These are phyloP conservation scores for Drosophila lini DNA, from an alignment of 1,140 invertebrate genomes.

Conservation along the genomic window DNA sequence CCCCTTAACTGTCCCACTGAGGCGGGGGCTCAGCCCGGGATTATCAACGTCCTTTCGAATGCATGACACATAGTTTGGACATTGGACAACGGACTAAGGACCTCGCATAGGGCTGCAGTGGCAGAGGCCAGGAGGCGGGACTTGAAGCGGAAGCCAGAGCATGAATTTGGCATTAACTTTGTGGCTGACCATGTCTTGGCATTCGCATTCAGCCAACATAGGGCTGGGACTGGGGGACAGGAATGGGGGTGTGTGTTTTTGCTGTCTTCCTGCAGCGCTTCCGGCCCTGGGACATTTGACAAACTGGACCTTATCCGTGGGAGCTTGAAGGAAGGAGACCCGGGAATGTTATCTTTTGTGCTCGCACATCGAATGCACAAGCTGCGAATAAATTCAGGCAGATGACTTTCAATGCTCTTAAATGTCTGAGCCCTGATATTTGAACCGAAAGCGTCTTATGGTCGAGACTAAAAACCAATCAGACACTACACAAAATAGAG, in stretches of 20 bases:
- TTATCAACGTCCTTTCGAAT: conserved; percentile 64
- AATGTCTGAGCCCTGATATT: conserved; percentile 22
- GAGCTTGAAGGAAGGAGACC: conserved; percentile 1
- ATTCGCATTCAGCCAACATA: conserved; percentile 44
- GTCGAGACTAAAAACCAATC: conserved; percentile 25
- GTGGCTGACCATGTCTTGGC: conserved; percentile 60
- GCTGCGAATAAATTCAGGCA: conserved; percentile 18
- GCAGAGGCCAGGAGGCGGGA: conserved; percentile 2
- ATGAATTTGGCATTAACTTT: conserved; percentile 76
- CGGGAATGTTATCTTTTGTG: conserved; percentile 24
- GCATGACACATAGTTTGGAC: conserved; percentile 43
- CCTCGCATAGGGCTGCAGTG: conserved; percentile 5
- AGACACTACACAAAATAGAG: neutral
- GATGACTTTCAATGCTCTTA: conserved; percentile 32
- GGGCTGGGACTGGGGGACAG: neutral
- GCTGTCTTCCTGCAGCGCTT: conserved; percentile 41
- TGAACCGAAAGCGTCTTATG: conserved; percentile 13
- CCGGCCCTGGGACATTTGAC: conserved; percentile 57
- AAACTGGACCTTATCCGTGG: conserved; percentile 49
- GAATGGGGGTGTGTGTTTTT: conserved; percentile 16
- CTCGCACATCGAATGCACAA: conserved; percentile 14
- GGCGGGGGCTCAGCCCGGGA: conserved; percentile 27
- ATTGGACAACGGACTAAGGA: neutral
- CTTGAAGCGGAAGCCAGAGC: conserved; percentile 49
- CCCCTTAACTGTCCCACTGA: neutral